Percentiles rank a stretch among this genome's conserved stretches.
Evolutionary conservation across 2,888 invertebrate species (phyloP).

Genomic region (Zelleria hepariella): DNA sequence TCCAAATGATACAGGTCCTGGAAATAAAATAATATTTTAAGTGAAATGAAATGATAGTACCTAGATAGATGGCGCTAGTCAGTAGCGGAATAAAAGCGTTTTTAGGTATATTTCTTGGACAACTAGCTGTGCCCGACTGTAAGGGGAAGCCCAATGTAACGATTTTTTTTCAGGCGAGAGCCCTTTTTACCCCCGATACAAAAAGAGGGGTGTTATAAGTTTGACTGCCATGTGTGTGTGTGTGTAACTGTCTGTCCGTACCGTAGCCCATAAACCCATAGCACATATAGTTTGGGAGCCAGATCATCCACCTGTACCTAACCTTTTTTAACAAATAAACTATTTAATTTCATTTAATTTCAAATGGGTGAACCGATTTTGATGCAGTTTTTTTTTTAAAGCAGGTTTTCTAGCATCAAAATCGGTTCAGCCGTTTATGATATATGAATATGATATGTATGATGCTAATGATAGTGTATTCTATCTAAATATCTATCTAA

Average conservation of each 20-base stretch:
- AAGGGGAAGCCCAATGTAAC: no score
- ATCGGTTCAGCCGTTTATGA: not conserved
- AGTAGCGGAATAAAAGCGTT: not conserved
- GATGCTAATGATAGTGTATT: not conserved
- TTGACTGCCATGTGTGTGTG: no score
- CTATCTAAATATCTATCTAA: not conserved
- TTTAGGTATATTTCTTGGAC: not conserved
- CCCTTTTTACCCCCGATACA: no score
- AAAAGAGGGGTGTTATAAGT: no score
- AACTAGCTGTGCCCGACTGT: no score
- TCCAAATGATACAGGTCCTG: slow-evolving; percentile 67
- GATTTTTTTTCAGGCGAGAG: not conserved
- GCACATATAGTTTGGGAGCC: not conserved
- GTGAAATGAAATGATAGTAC: no score
- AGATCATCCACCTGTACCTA: not conserved
- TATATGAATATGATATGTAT: not conserved
- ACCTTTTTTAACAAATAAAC: not conserved
- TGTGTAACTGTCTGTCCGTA: no score
- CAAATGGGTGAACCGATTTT: no score
- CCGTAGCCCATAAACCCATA: not conserved
- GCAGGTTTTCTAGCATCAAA: no score
- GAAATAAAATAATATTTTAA: slow-evolving; percentile 16
- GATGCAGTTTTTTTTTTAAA: no score
- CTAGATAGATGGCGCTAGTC: no score
- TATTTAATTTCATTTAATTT: not conserved